Evolutionary conservation across 2,797 vertebrate genomes (phyloP), one percentile per base, ranked within the genome.

Genomic region (Buphagus erythrorhynchus): DNA sequence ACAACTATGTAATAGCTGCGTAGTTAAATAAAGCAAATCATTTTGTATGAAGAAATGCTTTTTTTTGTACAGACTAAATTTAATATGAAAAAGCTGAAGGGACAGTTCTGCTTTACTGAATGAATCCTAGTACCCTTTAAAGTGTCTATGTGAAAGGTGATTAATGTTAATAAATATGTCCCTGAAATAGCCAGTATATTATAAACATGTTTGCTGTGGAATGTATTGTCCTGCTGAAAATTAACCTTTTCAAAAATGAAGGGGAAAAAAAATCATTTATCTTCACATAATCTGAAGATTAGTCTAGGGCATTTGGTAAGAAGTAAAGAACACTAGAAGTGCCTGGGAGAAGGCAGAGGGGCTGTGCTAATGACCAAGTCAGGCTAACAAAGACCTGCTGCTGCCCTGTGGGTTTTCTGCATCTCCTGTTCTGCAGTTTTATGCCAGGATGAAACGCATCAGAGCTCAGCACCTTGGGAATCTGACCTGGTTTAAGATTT

Each of bases 401-500:
- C 77, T 65, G 46, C 28, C 66, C 45, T 73, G 4, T 54, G 61
- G 52, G 46, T 89, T 91, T 59, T 48, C 59, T 81, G 45, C 48
- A 13, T 61, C 77, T 91, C 67, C 35, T 2, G 0, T 75, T 93
- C 48, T 26, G 52, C 74, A 72, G 49, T 61, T 96, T 89, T 74
- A 10, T 66, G 51, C 46, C 72, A 62, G 45, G 25, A 36, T 69
- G 59, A 83, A 92, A 58, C 52, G 42, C 28, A 3, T 63, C 35
- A 57, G 63, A 86, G 31, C 58, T 63, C 57, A 62, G 59, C 55
- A 89, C 29, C 91, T 85, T 48, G 73, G 58, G 81, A 96, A n/a
- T 84, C 72, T 86, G 87, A 63, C 85, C 88, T 73, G 86, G 33
- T 93, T 96, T 94, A 92, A 80, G 66, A 69, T 67, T 94, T 89